phyloP scores from a whole-genome alignment of 2,888 invertebrate genomes.

The Boloria selene region DNA sequence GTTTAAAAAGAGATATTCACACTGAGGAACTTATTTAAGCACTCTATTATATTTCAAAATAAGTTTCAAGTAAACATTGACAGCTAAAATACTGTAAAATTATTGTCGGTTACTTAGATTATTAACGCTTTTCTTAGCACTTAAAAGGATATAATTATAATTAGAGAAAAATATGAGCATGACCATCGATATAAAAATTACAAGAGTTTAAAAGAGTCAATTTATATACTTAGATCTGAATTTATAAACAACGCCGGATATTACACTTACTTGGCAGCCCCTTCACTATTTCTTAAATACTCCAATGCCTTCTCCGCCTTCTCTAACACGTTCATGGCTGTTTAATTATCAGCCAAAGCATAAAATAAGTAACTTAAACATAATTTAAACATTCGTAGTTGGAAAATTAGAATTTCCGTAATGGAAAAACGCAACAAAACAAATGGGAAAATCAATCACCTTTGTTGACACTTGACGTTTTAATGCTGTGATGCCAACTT shows the following conservation, averaged over 20 bases:
- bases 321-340: conserved; percentile 73
- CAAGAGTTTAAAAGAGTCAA: no score
- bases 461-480: conserved; percentile 41
- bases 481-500: conserved; percentile 9
- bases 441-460: conserved; percentile 62
- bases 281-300: conserved; percentile 68
- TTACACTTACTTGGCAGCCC: conserved; percentile 62
- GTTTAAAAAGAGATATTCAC: no score
- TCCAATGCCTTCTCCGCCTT: conserved; percentile 78
- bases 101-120: no score
- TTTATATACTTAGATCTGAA: no score
- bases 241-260: conserved; percentile 12
- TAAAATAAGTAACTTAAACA: conserved; percentile 41
- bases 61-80: no score
- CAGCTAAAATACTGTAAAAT: no score
- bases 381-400: conserved; percentile 42
- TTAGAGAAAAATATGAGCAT: no score
- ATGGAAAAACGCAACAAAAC: conserved; percentile 48
- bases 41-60: neutral
- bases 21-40: no score
- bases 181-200: no score
- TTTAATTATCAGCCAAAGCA: conserved; percentile 45
- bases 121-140: no score
- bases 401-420: conserved; percentile 47
- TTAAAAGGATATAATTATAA: no score